A percentile compares a stretch with the other conserved stretches of the same genome.
Evolutionary conservation across 2,888 invertebrate genomes (phyloP).

Genomic region (Notodonta ziczac): DNA sequence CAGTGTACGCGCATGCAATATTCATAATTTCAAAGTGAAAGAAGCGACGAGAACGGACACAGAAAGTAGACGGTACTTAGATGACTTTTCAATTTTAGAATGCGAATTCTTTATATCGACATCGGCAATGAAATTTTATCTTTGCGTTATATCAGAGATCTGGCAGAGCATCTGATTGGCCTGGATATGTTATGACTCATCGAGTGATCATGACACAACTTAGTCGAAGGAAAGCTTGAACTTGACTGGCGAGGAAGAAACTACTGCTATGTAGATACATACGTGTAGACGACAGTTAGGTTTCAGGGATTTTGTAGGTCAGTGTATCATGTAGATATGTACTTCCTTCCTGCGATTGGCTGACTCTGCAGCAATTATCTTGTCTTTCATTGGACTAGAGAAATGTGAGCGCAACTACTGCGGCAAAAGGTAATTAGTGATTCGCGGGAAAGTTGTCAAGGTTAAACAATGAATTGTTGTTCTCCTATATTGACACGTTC

Average conservation of each 20-base stretch:
- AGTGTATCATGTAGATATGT: slow-evolving; percentile 58
- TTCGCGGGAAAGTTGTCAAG: slow-evolving; percentile 60
- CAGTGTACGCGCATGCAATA: slow-evolving; percentile 68
- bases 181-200: slow-evolving; percentile 35
- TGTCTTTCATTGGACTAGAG: slow-evolving; percentile 43
- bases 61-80: slow-evolving; percentile 41
- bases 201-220: slow-evolving; percentile 19
- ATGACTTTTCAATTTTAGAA: slow-evolving; percentile 32
- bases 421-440: slow-evolving; percentile 46
- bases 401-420: slow-evolving; percentile 27
- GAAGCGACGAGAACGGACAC: slow-evolving; percentile 43
- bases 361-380: slow-evolving; percentile 53
- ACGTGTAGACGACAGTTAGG: slow-evolving; percentile 55
- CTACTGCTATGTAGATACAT: slow-evolving; percentile 45
- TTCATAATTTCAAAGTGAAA: slow-evolving; percentile 71
- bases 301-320: slow-evolving; percentile 67
- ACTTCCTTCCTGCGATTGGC: slow-evolving; percentile 40
- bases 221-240: slow-evolving; percentile 16
- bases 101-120: slow-evolving; percentile 17
- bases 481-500: slow-evolving; percentile 25
- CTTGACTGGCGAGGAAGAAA: slow-evolving; percentile 51
- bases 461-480: slow-evolving; percentile 49
- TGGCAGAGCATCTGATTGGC: slow-evolving; percentile 18
- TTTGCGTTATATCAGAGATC: slow-evolving; percentile 18
- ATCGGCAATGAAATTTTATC: slow-evolving; percentile 25